phyloP scores from a whole-genome alignment of 2,797 vertebrate genomes.

The Pangasius macronema region DNA sequence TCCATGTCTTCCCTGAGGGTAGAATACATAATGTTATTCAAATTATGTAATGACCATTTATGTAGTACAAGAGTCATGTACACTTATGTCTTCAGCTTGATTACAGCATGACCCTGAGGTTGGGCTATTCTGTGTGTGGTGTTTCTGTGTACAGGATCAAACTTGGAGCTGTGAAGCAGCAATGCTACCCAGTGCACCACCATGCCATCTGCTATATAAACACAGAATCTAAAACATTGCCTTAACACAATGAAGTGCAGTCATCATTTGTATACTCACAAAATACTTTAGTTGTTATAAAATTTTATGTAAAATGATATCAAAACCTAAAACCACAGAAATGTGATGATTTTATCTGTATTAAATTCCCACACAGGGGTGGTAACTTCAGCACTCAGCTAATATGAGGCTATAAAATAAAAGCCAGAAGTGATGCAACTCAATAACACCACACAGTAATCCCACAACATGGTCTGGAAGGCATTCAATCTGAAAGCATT shows the following conservation, averaged over 20 bases:
- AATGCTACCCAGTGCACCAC: background rate
- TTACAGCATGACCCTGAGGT: background rate
- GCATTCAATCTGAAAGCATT: slow-evolving; percentile 13
- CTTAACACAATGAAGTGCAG: no score
- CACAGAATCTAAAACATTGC: no score
- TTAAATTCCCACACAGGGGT: slow-evolving; percentile 6
- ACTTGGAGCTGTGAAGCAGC: background rate
- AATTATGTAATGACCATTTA: background rate
- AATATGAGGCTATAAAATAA: slow-evolving; percentile 23
- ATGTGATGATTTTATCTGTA: background rate
- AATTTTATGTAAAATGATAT: no score
- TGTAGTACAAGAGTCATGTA: background rate
- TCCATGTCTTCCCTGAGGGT: slow-evolving; percentile 56
- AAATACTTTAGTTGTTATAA: no score
- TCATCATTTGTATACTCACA: background rate
- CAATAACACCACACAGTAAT: background rate
- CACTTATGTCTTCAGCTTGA: no score
- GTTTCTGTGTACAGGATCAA: background rate
- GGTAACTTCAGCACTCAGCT: background rate
- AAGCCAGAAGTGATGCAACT: background rate
- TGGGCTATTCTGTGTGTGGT: no score
- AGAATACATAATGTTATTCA: slow-evolving; percentile 12
- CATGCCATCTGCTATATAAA: no score
- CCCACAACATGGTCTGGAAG: slow-evolving; percentile 18
- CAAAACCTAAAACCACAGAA: background rate